These are phyloP conservation scores for Metellina segmentata DNA, from an alignment of 2,888 invertebrate genomes.

Conservation along the genomic window DNA sequence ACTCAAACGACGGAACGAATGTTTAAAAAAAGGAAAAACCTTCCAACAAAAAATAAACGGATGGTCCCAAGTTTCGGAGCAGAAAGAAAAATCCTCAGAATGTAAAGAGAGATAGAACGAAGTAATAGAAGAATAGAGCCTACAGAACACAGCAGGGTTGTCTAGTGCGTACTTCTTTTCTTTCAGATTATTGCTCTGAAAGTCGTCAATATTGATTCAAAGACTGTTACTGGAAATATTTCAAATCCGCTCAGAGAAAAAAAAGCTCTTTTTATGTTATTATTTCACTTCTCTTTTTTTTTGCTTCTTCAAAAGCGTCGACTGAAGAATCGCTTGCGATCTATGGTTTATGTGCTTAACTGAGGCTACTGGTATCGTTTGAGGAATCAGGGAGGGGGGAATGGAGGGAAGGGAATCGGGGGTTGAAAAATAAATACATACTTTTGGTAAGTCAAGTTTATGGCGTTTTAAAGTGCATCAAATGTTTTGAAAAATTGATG, in stretches of 20 bases:
- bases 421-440: constrained; percentile 57
- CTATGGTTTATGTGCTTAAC: constrained; percentile 61
- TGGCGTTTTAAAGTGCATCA: constrained; percentile 63
- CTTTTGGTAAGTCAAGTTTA: constrained; percentile 58
- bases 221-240: constrained; percentile 43
- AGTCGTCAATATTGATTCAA: constrained; percentile 63
- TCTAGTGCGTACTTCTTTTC: constrained; percentile 45
- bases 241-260: constrained; percentile 26
- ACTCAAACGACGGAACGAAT: not conserved
- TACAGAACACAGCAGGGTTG: constrained; percentile 41
- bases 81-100: constrained; percentile 15
- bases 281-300: not conserved
- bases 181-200: constrained; percentile 45
- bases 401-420: not conserved
- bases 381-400: not conserved
- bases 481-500: constrained; percentile 58
- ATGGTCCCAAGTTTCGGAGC: constrained; percentile 2
- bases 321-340: constrained; percentile 51
- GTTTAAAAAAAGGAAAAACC: not conserved
- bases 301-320: constrained; percentile 18
- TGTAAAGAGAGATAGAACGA: constrained; percentile 6
- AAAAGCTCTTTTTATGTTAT: constrained; percentile 14
- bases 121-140: constrained; percentile 18
- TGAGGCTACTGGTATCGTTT: constrained; percentile 25
- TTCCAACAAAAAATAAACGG: not conserved